Percentiles rank a stretch among this genome's conserved stretches.
These are phyloP conservation scores for Pocota personata DNA, from an alignment of 2,888 invertebrate genomes.

Conservation along the genomic window DNA sequence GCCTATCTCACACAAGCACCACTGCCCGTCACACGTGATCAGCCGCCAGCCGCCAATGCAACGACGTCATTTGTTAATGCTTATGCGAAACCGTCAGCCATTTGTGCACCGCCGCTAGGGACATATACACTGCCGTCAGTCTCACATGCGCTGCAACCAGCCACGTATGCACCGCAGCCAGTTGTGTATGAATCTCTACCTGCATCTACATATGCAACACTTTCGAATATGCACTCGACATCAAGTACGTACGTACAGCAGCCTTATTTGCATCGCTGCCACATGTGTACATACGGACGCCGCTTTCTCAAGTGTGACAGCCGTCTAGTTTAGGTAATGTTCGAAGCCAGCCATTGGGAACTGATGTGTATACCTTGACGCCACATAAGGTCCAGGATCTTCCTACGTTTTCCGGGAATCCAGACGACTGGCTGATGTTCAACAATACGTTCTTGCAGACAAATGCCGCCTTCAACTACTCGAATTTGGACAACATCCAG, in stretches of 20 bases:
- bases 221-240: background rate
- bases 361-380: background rate
- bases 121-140: background rate
- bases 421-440: conserved; percentile 57
- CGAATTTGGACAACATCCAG: conserved; percentile 60
- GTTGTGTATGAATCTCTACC: background rate
- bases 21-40: too few relatives aligned
- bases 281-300: conserved; percentile 5
- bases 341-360: background rate
- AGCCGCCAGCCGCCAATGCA: too few relatives aligned
- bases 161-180: too few relatives aligned
- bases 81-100: too few relatives aligned
- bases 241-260: conserved; percentile 1
- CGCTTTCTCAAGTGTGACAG: background rate
- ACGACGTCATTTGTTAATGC: too few relatives aligned
- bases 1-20: too few relatives aligned
- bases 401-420: conserved; percentile 59
- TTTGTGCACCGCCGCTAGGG: background rate
- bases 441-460: conserved; percentile 51
- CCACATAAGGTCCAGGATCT: conserved; percentile 52
- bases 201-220: background rate
- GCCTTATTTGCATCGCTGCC: too few relatives aligned
- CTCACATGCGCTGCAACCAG: background rate
- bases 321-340: background rate
- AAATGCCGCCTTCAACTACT: conserved; percentile 43